Evolutionary conservation across 2,797 vertebrate species (phyloP).

Genomic region (Centropyge bicolor): DNA sequence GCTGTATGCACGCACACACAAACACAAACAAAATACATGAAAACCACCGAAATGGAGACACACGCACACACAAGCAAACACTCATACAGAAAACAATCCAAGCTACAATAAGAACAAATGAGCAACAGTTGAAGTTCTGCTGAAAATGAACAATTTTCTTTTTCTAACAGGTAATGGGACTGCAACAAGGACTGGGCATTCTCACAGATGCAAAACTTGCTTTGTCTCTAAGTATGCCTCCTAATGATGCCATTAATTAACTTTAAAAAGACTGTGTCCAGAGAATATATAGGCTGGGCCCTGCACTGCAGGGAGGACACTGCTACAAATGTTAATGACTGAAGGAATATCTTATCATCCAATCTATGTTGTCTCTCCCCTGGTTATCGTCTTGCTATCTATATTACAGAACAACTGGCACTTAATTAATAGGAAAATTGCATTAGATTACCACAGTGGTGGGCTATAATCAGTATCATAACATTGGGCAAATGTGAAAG

Average conservation of each 20-base stretch:
- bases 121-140: conserved; percentile 31
- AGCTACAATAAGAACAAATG: conserved; percentile 39
- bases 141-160: conserved; percentile 36
- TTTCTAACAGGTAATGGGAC: conserved; percentile 47
- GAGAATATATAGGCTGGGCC: conserved; percentile 47
- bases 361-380: conserved; percentile 57
- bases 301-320: conserved; percentile 46
- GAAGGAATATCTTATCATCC: conserved; percentile 59
- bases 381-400: conserved; percentile 62
- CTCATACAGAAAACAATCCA: not conserved
- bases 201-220: conserved; percentile 46
- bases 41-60: not conserved
- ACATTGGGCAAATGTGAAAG: conserved; percentile 48
- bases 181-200: conserved; percentile 34
- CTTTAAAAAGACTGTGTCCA: conserved; percentile 67
- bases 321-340: conserved; percentile 67
- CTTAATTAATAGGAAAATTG: conserved; percentile 74
- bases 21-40: conserved; percentile 30
- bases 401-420: conserved; percentile 60
- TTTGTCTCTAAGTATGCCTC: conserved; percentile 58
- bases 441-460: conserved; percentile 60
- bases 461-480: conserved; percentile 60
- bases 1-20: conserved; percentile 81
- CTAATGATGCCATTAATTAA: conserved; percentile 76
- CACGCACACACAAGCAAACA: conserved; percentile 7